Evolutionary conservation across 1,140 invertebrate genomes (phyloP).

Genomic region (Lordiphosa clarofinis): DNA sequence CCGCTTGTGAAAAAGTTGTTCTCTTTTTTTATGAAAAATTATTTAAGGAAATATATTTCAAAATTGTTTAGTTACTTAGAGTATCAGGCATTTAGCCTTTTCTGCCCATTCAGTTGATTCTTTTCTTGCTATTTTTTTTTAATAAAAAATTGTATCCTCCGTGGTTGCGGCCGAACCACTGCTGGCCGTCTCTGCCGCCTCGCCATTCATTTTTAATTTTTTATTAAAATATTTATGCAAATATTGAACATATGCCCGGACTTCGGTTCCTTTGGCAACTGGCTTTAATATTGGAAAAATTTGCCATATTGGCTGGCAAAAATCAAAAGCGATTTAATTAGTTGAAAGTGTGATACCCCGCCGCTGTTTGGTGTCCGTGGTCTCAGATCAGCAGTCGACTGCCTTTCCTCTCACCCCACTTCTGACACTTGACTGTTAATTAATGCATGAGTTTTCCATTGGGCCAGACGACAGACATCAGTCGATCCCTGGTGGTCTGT

Average conservation of each 20-base stretch:
- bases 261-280: slow-evolving; percentile 16
- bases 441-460: slow-evolving; percentile 64
- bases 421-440: slow-evolving; percentile 74
- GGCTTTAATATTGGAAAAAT: slow-evolving; percentile 55
- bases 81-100: slow-evolving; percentile 2
- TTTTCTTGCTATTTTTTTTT: too few relatives aligned
- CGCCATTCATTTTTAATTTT: slow-evolving; percentile 72
- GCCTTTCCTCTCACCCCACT: background rate
- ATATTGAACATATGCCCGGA: slow-evolving; percentile 70
- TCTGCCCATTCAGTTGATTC: too few relatives aligned
- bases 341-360: slow-evolving; percentile 69
- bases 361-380: slow-evolving; percentile 2
- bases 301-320: slow-evolving; percentile 34
- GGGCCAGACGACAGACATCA: slow-evolving; percentile 46
- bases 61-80: background rate
- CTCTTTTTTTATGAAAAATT: too few relatives aligned
- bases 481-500: slow-evolving; percentile 39
- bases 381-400: slow-evolving; percentile 11
- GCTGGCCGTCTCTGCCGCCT: slow-evolving; percentile 27
- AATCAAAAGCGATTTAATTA: slow-evolving; percentile 78
- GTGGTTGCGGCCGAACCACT: too few relatives aligned
- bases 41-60: too few relatives aligned
- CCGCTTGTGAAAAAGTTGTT: too few relatives aligned
- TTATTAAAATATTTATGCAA: slow-evolving; percentile 78
- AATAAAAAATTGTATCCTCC: slow-evolving; percentile 35